Evolutionary conservation across 64 coral and sea anemone genomes (phyloP), one percentile per base, ranked within the genome.

Genomic region (Platygyra sinensis): DNA sequence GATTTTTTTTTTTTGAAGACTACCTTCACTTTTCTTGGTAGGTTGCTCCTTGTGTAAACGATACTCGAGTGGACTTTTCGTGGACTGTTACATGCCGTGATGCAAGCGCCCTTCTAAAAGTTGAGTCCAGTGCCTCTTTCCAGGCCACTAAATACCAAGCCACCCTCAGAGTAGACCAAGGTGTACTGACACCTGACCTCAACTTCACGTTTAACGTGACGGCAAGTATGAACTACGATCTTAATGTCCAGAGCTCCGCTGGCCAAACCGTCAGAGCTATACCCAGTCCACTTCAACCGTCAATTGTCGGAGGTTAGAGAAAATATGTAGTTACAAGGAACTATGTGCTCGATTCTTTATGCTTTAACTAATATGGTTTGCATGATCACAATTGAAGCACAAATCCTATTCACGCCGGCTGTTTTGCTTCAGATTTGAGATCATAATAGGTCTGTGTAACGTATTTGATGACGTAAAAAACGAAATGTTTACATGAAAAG

Each of bases 301-400:
- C 60, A 10, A 90, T 94, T 14, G 81, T 55, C 30, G 93, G 93
- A 42, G 93, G 93, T 94, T n/a, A n/a, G n/a, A n/a, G n/a, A n/a
- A n/a, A n/a, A n/a, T n/a, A n/a, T n/a, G n/a, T n/a, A n/a, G n/a
- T n/a, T n/a, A n/a, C n/a, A n/a, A n/a, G n/a, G n/a, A n/a, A n/a
- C n/a, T n/a, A n/a, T n/a, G n/a, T n/a, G n/a, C n/a, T n/a, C n/a
- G n/a, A n/a, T n/a, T n/a, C n/a, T n/a, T n/a, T n/a, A n/a, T n/a
- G n/a, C n/a, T n/a, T n/a, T n/a, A n/a, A n/a, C n/a, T n/a, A n/a
- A n/a, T n/a, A n/a, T n/a, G n/a, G n/a, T n/a, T n/a, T n/a, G n/a
- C n/a, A n/a, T n/a, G n/a, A n/a, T n/a, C n/a, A n/a, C n/a, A n/a
- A n/a, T n/a, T n/a, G n/a, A n/a, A n/a, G n/a, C n/a, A n/a, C n/a